Evolutionary conservation across 2,797 vertebrate genomes (phyloP).

Genomic region (Urocyon cinereoargenteus): DNA sequence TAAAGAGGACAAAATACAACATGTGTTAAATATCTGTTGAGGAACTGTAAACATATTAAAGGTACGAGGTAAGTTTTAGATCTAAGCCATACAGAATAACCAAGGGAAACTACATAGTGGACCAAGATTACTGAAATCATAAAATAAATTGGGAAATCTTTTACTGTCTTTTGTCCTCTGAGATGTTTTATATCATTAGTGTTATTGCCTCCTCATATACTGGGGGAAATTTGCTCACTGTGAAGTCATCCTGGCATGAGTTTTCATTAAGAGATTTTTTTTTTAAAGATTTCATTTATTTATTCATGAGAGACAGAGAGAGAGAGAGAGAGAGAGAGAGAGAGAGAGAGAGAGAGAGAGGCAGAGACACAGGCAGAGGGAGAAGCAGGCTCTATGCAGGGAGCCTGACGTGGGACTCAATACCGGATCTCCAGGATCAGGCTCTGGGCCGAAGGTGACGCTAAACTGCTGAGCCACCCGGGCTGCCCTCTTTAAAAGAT

Average conservation of each 20-base stretch:
- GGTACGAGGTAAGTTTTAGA: slow-evolving; percentile 24
- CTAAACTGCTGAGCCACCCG: no score
- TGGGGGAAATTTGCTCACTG: not conserved
- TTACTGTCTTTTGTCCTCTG: not conserved
- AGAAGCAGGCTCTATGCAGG: no score
- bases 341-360: no score
- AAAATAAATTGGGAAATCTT: slow-evolving; percentile 30
- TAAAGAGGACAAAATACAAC: slow-evolving; percentile 22
- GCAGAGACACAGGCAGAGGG: no score
- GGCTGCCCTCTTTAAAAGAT: not conserved
- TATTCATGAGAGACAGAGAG: no score
- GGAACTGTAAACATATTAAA: not conserved
- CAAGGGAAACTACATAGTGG: not conserved
- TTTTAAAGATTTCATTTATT: no score
- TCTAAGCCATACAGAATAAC: not conserved
- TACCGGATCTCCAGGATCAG: no score
- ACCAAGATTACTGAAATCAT: slow-evolving; percentile 14
- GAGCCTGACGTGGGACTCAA: no score
- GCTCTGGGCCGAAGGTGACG: no score
- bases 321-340: no score
- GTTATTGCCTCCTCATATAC: slow-evolving; percentile 14
- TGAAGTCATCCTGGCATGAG: not conserved
- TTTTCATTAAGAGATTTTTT: not conserved
- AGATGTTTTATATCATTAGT: not conserved
- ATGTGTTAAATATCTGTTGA: not conserved